Percentiles rank a stretch among this genome's conserved stretches.
These are phyloP conservation scores for Nymphalis urticae DNA, from an alignment of 2,888 invertebrate genomes.

Conservation along the genomic window DNA sequence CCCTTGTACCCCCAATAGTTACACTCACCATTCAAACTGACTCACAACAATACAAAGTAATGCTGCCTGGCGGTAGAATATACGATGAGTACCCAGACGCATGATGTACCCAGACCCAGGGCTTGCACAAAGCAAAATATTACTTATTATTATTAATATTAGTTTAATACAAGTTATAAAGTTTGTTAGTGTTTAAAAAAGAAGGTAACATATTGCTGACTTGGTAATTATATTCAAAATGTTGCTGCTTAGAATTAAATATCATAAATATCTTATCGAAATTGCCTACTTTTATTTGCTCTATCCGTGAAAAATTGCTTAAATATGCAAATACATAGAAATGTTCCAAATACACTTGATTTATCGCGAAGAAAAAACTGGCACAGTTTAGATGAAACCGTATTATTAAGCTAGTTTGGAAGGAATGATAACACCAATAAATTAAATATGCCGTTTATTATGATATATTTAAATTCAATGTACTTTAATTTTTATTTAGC, in stretches of 20 bases:
- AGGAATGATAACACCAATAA: slow-evolving; percentile 4
- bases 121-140: too few relatives aligned
- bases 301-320: background rate
- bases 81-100: too few relatives aligned
- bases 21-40: too few relatives aligned
- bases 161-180: too few relatives aligned
- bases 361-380: background rate
- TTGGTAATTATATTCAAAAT: background rate
- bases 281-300: background rate
- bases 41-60: too few relatives aligned
- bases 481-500: too few relatives aligned
- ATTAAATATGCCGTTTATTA: background rate
- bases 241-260: background rate
- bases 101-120: too few relatives aligned
- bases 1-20: too few relatives aligned
- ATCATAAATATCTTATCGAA: background rate
- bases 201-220: too few relatives aligned
- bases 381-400: background rate
- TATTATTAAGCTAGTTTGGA: background rate
- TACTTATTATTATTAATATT: too few relatives aligned
- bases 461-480: background rate
- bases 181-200: too few relatives aligned
- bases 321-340: background rate
- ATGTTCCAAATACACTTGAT: slow-evolving; percentile 3
- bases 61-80: too few relatives aligned